Evolutionary conservation across 2,888 invertebrate genomes (phyloP).

Genomic region (Standfussiana lucernea): DNA sequence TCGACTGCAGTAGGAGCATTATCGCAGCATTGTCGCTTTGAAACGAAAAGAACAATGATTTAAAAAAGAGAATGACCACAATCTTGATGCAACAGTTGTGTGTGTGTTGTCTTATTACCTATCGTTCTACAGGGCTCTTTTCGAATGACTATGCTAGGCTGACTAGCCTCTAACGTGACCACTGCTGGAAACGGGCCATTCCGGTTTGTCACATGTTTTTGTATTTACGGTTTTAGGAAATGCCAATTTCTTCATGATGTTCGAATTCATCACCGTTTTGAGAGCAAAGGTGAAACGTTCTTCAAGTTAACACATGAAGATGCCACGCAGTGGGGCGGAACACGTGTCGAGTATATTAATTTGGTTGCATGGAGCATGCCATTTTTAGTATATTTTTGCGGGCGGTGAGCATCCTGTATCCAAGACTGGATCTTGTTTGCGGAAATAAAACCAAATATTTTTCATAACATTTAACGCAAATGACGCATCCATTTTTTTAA

Average conservation of each 20-base stretch:
- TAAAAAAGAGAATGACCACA: neutral
- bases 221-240: neutral
- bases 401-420: no score
- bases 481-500: neutral
- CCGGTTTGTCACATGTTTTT: neutral
- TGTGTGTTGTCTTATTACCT: neutral
- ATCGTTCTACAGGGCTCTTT: neutral
- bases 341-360: neutral
- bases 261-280: neutral
- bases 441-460: neutral
- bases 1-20: constrained; percentile 7
- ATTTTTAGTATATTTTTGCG: neutral
- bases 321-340: neutral
- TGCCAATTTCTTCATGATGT: neutral
- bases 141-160: no score
- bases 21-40: constrained; percentile 22
- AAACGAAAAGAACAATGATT: constrained; percentile 29
- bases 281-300: neutral
- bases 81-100: neutral
- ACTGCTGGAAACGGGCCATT: neutral
- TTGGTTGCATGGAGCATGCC: no score
- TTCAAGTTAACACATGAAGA: neutral
- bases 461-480: neutral
- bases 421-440: no score
- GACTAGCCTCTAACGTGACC: no score